Conservation (phyloP, 2,888 invertebrate genomes). For the Xestia c-nigrum region DNA sequence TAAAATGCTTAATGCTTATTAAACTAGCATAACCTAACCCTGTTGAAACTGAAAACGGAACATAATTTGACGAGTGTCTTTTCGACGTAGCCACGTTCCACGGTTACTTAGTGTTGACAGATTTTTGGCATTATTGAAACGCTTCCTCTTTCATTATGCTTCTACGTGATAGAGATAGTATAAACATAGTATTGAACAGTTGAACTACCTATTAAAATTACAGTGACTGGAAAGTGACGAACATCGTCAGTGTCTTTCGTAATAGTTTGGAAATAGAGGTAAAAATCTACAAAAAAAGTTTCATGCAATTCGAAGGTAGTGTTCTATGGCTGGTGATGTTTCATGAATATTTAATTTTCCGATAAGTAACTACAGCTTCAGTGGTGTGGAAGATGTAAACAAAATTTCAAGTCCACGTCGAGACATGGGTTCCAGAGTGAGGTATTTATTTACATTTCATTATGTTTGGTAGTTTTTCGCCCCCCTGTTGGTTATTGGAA, state of each 20-base stretch:
- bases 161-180: constrained; percentile 26
- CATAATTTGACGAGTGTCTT: constrained; percentile 42
- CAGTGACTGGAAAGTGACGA: constrained; percentile 54
- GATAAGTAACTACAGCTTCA: constrained; percentile 64
- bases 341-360: constrained; percentile 74
- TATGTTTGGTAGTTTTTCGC: constrained; percentile 2
- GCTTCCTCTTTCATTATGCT: neutral
- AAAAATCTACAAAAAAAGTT: constrained; percentile 76
- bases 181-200: neutral
- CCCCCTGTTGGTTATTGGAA: neutral
- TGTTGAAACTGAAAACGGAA: constrained; percentile 1
- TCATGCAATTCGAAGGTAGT: constrained; percentile 70
- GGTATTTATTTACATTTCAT: constrained; percentile 74
- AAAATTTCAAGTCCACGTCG: constrained; percentile 82
- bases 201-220: constrained; percentile 12
- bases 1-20: too few relatives aligned
- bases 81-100: constrained; percentile 23
- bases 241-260: constrained; percentile 72
- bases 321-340: constrained; percentile 84
- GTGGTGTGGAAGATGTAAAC: constrained; percentile 80
- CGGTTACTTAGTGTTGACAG: neutral
- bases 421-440: constrained; percentile 89
- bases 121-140: constrained; percentile 10
- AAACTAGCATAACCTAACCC: too few relatives aligned
- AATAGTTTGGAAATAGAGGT: constrained; percentile 72